Evolutionary conservation across 1,140 invertebrate species (phyloP).

Genomic region (Leptopilina clavipes): DNA sequence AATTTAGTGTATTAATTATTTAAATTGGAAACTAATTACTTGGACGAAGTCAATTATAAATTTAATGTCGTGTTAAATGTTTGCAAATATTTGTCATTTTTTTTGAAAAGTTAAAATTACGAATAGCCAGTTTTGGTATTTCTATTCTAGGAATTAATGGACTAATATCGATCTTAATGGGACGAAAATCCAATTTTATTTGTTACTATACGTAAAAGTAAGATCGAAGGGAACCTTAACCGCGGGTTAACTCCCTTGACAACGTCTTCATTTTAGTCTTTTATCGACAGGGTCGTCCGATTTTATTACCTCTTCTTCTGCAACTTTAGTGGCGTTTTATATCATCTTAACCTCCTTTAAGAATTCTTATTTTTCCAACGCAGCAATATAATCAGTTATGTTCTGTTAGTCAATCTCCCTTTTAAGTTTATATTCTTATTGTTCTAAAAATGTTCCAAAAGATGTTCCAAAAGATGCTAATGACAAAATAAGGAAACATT

Average conservation of each 20-base stretch:
- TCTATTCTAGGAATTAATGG: constrained; percentile 12
- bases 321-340: constrained; percentile 17
- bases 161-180: constrained; percentile 35
- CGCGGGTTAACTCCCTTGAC: constrained; percentile 17
- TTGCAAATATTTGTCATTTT: no score
- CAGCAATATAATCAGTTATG: constrained; percentile 16
- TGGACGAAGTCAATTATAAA: no score
- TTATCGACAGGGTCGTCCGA: constrained; percentile 18
- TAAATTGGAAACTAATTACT: no score
- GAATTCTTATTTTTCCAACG: constrained; percentile 9
- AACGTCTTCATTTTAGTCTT: constrained; percentile 26
- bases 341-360: constrained; percentile 11
- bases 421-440: no score
- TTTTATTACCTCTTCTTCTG: constrained; percentile 25
- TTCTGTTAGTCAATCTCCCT: neutral
- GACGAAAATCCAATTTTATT: constrained; percentile 43
- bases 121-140: no score
- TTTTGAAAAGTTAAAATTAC: no score
- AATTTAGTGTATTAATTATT: no score
- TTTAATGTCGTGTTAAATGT: no score
- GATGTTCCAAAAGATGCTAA: neutral
- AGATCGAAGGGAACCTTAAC: constrained; percentile 16
- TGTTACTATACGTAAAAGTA: constrained; percentile 35
- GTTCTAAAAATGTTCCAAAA: no score
- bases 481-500: neutral